Percentiles rank a stretch among this genome's conserved stretches.
These are phyloP conservation scores for Pygoscelis antarcticus DNA, from an alignment of 2,113 vertebrate genomes.

Conservation along the genomic window DNA sequence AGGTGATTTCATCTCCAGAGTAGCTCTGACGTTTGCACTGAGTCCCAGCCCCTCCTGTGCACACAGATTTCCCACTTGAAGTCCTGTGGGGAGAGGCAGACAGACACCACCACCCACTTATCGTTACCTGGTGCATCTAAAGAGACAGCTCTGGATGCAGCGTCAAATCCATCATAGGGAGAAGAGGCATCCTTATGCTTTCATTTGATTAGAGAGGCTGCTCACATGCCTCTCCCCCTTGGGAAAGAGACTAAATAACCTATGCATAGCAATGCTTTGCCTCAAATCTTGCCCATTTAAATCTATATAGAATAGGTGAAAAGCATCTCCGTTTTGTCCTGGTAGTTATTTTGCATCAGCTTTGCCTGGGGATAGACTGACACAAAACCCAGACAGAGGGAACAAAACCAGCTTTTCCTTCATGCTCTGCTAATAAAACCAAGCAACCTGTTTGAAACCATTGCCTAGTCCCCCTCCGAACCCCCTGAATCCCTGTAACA, in stretches of 20 bases:
- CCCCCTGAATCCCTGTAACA: not conserved
- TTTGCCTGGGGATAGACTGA: not conserved
- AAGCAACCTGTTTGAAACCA: not conserved
- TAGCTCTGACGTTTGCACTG: not conserved
- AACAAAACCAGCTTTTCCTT: not conserved
- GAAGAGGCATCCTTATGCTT: not conserved
- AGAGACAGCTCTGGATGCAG: not conserved
- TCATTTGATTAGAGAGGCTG: not conserved
- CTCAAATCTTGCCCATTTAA: not conserved
- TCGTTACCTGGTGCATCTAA: not conserved
- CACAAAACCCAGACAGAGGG: not conserved
- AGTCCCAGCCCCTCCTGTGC: not conserved
- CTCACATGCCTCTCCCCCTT: not conserved
- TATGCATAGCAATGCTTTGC: not conserved
- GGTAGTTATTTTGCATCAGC: not conserved
- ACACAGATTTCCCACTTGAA: not conserved
- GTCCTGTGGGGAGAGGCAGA: not conserved
- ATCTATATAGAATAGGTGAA: not conserved
- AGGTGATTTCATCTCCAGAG: not conserved
- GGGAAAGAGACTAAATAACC: not conserved
- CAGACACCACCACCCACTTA: not conserved
- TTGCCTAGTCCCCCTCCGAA: not conserved
- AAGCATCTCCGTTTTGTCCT: slow-evolving; percentile 1
- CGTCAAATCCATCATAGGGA: not conserved
- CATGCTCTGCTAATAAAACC: not conserved